Percentiles rank a stretch among this genome's conserved stretches.
phyloP scores from a whole-genome alignment of 2,888 invertebrate genomes.

The Tenthredo distinguenda region DNA sequence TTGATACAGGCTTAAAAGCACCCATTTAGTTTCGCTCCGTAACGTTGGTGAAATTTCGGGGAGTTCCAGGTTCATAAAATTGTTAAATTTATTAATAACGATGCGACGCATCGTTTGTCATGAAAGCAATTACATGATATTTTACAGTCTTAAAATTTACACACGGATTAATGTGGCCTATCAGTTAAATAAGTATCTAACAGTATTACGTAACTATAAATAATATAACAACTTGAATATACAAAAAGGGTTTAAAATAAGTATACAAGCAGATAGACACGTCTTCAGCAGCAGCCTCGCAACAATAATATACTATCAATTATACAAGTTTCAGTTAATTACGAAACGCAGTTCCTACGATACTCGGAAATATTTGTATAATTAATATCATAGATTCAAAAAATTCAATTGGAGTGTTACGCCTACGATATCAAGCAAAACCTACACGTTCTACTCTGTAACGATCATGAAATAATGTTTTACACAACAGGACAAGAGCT shows the following conservation, averaged over 20 bases:
- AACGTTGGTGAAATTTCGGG: background rate
- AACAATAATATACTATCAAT: constrained; percentile 6
- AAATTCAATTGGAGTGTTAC: background rate
- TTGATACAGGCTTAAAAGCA: background rate
- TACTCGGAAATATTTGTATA: background rate
- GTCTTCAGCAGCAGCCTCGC: background rate
- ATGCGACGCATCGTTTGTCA: background rate
- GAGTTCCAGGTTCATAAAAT: background rate
- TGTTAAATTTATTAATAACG: constrained; percentile 1
- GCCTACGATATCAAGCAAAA: constrained; percentile 1
- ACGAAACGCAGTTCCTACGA: background rate
- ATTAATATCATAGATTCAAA: background rate
- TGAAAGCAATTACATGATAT: constrained; percentile 9
- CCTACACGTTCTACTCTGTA: background rate
- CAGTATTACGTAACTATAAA: background rate
- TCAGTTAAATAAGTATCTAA: constrained; percentile 3
- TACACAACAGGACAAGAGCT: background rate
- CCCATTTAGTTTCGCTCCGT: background rate
- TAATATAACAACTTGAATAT: constrained; percentile 19
- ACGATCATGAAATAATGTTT: background rate
- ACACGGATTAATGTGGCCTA: background rate
- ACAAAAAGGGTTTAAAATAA: constrained; percentile 26
- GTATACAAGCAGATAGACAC: background rate
- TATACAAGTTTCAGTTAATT: constrained; percentile 22
- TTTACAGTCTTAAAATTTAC: constrained; percentile 21